A percentile compares a stretch with the other conserved stretches of the same genome.
Evolutionary conservation across 92 coral and sea anemone genomes (phyloP).

Genomic region (Palythoa caribaeorum): DNA sequence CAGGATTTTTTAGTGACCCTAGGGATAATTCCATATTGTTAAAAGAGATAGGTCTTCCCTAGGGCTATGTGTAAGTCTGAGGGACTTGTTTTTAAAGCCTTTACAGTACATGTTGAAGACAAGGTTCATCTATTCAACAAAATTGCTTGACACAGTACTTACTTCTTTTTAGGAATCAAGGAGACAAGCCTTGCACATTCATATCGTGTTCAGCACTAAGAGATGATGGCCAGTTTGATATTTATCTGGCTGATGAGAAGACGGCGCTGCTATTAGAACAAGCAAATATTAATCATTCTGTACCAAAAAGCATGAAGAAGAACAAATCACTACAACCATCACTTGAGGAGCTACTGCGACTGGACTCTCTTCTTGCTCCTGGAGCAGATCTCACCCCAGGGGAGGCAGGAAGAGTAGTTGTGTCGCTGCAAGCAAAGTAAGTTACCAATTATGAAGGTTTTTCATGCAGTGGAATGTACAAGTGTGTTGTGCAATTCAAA

Average conservation of each 20-base stretch:
- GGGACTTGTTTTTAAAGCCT: no score
- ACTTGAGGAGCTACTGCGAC: conserved; percentile 36
- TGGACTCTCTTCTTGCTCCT: conserved; percentile 51
- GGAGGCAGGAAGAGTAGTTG: conserved; percentile 52
- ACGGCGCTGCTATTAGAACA: background rate
- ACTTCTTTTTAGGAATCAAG: conserved; percentile 55
- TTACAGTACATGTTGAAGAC: no score
- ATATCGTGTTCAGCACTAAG: conserved; percentile 70
- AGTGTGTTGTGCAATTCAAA: background rate
- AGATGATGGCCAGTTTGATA: conserved; percentile 74
- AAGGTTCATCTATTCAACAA: background rate
- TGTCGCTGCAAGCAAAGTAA: conserved; percentile 81
- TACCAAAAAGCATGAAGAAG: background rate
- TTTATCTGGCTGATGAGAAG: conserved; percentile 39
- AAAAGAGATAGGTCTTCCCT: no score
- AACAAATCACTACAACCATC: background rate
- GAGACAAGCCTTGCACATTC: conserved; percentile 52
- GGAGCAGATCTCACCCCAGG: conserved; percentile 67
- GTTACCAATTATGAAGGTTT: background rate
- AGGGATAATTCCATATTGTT: no score
- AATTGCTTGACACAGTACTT: background rate
- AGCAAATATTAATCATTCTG: background rate
- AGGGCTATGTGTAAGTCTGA: no score
- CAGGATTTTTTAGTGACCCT: no score
- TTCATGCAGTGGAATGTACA: background rate